Percentiles rank a stretch among this genome's conserved stretches.
These are phyloP conservation scores for Ditylenchus weischeri DNA, from an alignment of 2,888 invertebrate genomes.

Conservation along the genomic window DNA sequence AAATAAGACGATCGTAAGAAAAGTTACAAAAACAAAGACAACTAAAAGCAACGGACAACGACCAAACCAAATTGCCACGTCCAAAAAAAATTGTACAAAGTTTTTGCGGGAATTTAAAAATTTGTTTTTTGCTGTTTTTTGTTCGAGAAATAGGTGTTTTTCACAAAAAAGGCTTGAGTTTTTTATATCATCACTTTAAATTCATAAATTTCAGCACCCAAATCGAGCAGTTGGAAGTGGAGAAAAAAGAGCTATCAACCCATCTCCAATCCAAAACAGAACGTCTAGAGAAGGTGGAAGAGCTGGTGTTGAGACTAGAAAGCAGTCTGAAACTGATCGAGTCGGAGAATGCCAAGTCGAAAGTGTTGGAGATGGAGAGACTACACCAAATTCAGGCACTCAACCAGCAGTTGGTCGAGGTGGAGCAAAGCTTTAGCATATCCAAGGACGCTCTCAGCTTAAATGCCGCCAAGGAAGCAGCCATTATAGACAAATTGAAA, in stretches of 20 bases:
- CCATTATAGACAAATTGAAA: too few relatives aligned
- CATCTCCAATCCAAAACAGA: constrained; percentile 8
- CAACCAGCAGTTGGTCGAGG: neutral
- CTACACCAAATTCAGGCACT: neutral
- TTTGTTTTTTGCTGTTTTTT: neutral
- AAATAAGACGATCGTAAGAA: too few relatives aligned
- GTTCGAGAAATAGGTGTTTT: too few relatives aligned
- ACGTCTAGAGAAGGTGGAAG: constrained; percentile 6
- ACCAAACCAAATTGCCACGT: neutral
- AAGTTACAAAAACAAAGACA: too few relatives aligned
- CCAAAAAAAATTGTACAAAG: neutral
- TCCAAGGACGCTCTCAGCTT: too few relatives aligned
- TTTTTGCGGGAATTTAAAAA: neutral
- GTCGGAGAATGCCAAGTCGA: constrained; percentile 8
- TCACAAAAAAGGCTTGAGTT: too few relatives aligned
- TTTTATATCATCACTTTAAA: too few relatives aligned
- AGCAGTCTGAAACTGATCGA: constrained; percentile 5
- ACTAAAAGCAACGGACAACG: neutral
- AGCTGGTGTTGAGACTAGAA: constrained; percentile 2
- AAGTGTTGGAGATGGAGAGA: constrained; percentile 12
- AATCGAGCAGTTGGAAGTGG: too few relatives aligned
- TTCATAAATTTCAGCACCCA: too few relatives aligned
- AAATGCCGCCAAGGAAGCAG: too few relatives aligned
- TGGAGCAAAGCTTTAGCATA: too few relatives aligned
- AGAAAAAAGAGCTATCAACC: neutral